Base-by-base conservation (phyloP, 1,140 invertebrate genomes). In the Microplitis demolitor region DNA sequence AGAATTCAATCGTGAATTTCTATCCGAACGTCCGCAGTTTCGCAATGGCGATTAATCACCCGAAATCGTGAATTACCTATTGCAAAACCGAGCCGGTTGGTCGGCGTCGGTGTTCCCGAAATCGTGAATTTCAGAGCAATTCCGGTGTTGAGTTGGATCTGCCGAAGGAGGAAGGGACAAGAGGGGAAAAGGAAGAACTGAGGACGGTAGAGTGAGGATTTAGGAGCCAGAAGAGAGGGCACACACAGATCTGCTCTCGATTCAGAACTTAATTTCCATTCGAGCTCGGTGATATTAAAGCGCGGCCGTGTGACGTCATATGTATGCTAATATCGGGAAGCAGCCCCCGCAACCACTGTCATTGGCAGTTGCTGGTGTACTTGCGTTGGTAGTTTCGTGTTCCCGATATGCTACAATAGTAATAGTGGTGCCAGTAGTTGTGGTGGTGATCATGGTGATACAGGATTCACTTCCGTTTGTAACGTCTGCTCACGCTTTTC, bases 251-350 rank as follows among this genome's bases (percentile, higher is more conserved):
- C 56, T 72, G 37, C 54, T 72, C 73, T 74, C 74, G 75, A 80
- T 79, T 79, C 75, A 77, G 76, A 78, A 82, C 80, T 83, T 85
- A 84, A 84, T 85, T 84, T 84, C 81, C 82, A 83, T 78, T 77
- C 75, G 76, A 76, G 80, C 76, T 77, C 78, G 76, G 80, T 79
- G 80, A 82, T 84, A 83, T 84, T 84, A 84, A 83, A 84, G 82
- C 79, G 76, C 75, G 80, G 74, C 74, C 77, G 78, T 84, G 81
- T 83, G 83, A 84, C 80, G 80, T 85, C 81, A 84, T 84, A 85
- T 85, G 82, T 84, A 84, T 85, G 84, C 83, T 84, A 84, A 85
- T 85, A 78, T 79, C 64, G 69, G 24, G 24, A 24, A 24, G 24
- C 24, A 76, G 74, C 73, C 69, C 75, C 73, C 78, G 78, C 78